Base-by-base conservation (phyloP, 2,113 vertebrate genomes). In the Silurus meridionalis region DNA sequence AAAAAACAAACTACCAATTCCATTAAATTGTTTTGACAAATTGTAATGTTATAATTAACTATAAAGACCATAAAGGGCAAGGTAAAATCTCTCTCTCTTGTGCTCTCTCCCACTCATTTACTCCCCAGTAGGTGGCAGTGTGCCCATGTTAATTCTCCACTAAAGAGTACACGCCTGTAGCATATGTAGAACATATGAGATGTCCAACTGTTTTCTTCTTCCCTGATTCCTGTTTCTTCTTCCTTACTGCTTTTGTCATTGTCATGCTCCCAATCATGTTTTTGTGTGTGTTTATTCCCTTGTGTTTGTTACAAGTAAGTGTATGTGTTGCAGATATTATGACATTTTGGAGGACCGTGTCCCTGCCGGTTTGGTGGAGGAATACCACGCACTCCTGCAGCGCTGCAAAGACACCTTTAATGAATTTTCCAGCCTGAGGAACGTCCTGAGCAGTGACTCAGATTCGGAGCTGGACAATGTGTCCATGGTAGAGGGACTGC, bases 401-500 rank as follows among this genome's bases (percentile, higher is more conserved):
- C 95, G 94, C 0, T 97, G 97, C 89, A 95, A 95, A 17, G 92
- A 93, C 25, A 94, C 95, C 85, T 99, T 97, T 89, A 89, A 91
- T 83, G 94, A 93, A 87, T 99, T 99, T 91, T 92, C 95, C 14
- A 90, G 90, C 21, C 92, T 99, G 88, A 95, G 97, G 86, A 96
- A 94, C 86, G 92, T 86, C 84, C 93, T 99, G 69, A 95, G 92
- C 84, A 93, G 90, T 1, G 95, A 95, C 89, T 96, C 95, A 0
- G 97, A 98, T 87, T 96, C 96, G 0, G 95, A 96, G 92, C 93
- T 92, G 66, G 96, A 96, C 91, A 98, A 97, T 0, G 91, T 97
- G 81, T 97, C 97, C 46, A 96, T 99, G 96, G 97, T 97, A 87
- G 97, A 99, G 94, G 97, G 97, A 21, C 92, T 98, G 83, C 95